Base-by-base conservation (phyloP, 2,113 vertebrate genomes). In the Aphelocoma coerulescens region DNA sequence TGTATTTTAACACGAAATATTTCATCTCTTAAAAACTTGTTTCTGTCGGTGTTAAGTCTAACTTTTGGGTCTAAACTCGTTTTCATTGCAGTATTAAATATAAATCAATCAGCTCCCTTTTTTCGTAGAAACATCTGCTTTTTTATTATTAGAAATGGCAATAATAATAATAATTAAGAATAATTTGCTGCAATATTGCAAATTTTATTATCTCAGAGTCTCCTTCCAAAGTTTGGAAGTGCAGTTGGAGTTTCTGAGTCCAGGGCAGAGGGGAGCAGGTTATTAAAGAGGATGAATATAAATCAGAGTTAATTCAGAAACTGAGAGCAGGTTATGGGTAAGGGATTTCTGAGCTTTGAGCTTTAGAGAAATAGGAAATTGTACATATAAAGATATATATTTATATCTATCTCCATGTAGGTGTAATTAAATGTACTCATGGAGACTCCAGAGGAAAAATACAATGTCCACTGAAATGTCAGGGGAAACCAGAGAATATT, bases 231-330 rank as follows among this genome's bases (percentile, higher is more conserved):
- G 74, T 72, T 54, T 74, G 85, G 69, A 84, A 92, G 22, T 5
- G 9, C 22, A 19, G 44, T 71, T 83, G 74, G n/a, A 23, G 54
- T 85, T 96, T 82, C 73, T 54, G 58, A 79, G 83, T 23, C 9
- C 49, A 49, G 57, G 71, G 41, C 55, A 77, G 69, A 88, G 76
- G 61, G 63, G 41, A 71, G 63, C 76, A 46, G 16, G 41, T 55
- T 85, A 59, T 89, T 85, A 96, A 97, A 74, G 23, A 63, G n/a
- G 65, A 85, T 77, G 81, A 51, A 76, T 74, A 74, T 86, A 85
- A 97, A 93, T 96, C 93, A 94, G 30, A 65, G 14, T 76, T 91
- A 88, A 86, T 94, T 57, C 37, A 95, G 67, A 91, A 91, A 97
- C 35, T 9, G 49, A 74, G 87, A 87, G 82, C 82, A 71, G 57